Evolutionary conservation across 2,888 invertebrate species (phyloP), one percentile per base, ranked within the genome.

Genomic region (Yponomeuta plumbellus): DNA sequence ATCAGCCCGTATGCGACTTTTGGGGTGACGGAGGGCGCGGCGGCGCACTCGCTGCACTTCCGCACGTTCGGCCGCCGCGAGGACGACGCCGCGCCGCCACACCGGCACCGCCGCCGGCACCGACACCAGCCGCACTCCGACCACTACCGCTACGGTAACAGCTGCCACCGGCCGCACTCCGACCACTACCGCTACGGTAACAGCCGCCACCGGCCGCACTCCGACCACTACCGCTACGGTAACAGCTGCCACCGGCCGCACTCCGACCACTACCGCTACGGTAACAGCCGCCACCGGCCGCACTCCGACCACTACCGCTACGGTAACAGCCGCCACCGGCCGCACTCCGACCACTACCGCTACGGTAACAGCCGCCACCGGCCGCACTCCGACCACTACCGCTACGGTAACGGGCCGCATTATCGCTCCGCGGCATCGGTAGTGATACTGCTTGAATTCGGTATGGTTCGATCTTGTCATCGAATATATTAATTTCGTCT

Each of bases 1-100:
- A 96, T 96, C 75, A 95, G 95, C 74, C 95, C 95, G 44, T 95
- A 95, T 85, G 95, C 95, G 68, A 96, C 95, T 68, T 96, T 96
- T 84, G 95, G 95, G 74, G 87, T 83, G 70, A 81, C 83, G 0
- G 68, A 67, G 21, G 84, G 83, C 64, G 44, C 44, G 44, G 44
- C 44, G 44, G 92, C 95, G 71, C 95, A 95, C 79, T 95, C 95
- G 68, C 94, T 96, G 90, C 95, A 95, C 81, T 95, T 95, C 84
- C 95, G 95, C 77, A 95, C 95, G 68, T 95, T 95, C 71, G 95
- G 95, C 65, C 94, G 95, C 67, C 92, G 93, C 65, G 94, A 94
- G 22, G 88, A 89, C 74, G 90, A 91, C 74, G 86, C 90, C 56
- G 83, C 88, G 74, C 86, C 89, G 68, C 86, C 88, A 76, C 86